Conservation (phyloP, 2,797 vertebrate species). For the Hoplostethus atlanticus region DNA sequence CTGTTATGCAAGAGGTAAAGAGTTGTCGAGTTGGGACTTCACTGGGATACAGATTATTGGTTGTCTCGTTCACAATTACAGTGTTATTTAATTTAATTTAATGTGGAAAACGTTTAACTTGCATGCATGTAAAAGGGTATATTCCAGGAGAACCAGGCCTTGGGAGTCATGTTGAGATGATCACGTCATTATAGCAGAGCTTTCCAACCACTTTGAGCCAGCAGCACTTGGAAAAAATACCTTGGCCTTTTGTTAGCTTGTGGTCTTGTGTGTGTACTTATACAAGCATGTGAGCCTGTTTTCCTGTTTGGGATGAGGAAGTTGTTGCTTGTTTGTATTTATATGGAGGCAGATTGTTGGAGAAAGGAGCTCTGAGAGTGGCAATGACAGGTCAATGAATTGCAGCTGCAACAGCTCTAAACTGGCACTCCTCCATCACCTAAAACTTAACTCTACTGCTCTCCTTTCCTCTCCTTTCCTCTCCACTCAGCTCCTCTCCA, state of each 20-base stretch:
- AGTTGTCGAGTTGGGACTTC: constrained; percentile 9
- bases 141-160: constrained; percentile 19
- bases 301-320: constrained; percentile 45
- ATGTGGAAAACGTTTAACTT: constrained; percentile 1
- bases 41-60: constrained; percentile 1
- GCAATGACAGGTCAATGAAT: constrained; percentile 71
- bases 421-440: constrained; percentile 68
- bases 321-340: constrained; percentile 66
- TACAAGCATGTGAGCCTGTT: constrained; percentile 10
- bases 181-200: too few relatives aligned
- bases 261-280: constrained; percentile 31
- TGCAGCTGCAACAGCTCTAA: constrained; percentile 72
- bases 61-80: constrained; percentile 9
- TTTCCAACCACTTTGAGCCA: constrained; percentile 5
- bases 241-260: constrained; percentile 12
- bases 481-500: constrained; percentile 55
- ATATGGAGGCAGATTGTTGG: constrained; percentile 54
- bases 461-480: constrained; percentile 53
- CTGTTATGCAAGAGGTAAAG: neutral
- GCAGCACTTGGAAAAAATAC: constrained; percentile 40
- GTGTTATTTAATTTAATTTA: neutral
- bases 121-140: constrained; percentile 17
- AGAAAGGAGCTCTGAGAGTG: constrained; percentile 53
- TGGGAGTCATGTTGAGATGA: too few relatives aligned
- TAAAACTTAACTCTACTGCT: constrained; percentile 61